phyloP scores from a whole-genome alignment of 2,113 vertebrate genomes.

The Oncorhynchus kisutch region DNA sequence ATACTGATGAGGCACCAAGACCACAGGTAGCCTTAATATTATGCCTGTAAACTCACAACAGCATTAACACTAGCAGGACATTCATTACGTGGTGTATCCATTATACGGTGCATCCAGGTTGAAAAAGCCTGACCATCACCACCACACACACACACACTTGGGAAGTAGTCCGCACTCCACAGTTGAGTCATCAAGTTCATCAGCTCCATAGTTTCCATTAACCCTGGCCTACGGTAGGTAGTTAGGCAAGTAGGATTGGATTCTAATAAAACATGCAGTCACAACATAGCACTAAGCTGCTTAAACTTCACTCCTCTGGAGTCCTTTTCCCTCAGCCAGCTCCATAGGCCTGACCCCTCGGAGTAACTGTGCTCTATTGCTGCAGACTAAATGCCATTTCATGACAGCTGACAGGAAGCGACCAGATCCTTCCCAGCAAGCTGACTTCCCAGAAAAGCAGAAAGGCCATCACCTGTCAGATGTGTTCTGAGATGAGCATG shows the following conservation, averaged over 20 bases:
- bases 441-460: not conserved
- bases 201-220: not conserved
- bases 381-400: not conserved
- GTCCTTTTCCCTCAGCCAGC: not conserved
- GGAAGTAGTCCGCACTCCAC: not conserved
- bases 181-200: not conserved
- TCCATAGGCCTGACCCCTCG: not conserved
- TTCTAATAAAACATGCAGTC: too few species aligned
- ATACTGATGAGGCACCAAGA: not conserved
- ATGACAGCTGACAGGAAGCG: not conserved
- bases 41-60: not conserved
- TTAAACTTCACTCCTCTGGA: not conserved
- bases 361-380: not conserved
- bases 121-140: too few species aligned
- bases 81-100: too few species aligned
- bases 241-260: too few species aligned
- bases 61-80: not conserved
- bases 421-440: not conserved
- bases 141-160: not conserved
- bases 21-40: too few species aligned
- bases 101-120: too few species aligned
- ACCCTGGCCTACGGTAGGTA: not conserved
- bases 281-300: not conserved
- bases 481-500: not conserved
- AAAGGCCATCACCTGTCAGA: constrained; percentile 1